These are phyloP conservation scores for Orthosia incerta DNA, from an alignment of 2,888 invertebrate genomes.

Conservation along the genomic window DNA sequence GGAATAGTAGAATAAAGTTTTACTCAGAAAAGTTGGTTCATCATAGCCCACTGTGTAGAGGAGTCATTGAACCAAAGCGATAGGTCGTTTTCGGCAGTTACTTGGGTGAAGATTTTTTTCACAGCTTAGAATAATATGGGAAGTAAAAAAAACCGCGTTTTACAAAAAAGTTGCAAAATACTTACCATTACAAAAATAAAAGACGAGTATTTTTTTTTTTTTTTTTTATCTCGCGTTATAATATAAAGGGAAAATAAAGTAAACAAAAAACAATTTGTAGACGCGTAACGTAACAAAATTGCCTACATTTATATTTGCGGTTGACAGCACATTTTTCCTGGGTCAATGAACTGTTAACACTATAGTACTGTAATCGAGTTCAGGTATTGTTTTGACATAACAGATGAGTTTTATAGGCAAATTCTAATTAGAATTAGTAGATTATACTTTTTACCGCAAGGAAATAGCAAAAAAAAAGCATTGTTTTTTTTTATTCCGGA, in stretches of 20 bases:
- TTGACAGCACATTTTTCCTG: constrained; percentile 84
- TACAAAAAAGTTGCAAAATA: not conserved
- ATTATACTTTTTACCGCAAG: not conserved
- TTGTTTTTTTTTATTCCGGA: accelerated
- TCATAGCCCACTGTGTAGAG: constrained; percentile 23
- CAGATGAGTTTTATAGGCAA: constrained; percentile 13
- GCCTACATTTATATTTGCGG: constrained; percentile 72
- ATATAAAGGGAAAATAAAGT: constrained; percentile 45
- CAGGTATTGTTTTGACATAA: constrained; percentile 57
- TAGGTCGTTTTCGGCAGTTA: constrained; percentile 32
- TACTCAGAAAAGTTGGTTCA: not conserved
- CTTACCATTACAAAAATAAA: no score
- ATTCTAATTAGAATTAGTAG: not conserved
- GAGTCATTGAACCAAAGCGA: constrained; percentile 40
- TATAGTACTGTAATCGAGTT: constrained; percentile 53
- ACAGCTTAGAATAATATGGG: not conserved
- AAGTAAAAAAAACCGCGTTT: not conserved
- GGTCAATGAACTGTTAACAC: constrained; percentile 83
- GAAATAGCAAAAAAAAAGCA: not conserved
- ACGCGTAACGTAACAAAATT: constrained; percentile 62
- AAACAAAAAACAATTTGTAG: constrained; percentile 51
- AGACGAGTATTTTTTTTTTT: not conserved
- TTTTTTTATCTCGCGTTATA: constrained; percentile 9
- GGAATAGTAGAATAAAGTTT: not conserved
- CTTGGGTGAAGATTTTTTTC: not conserved